These are phyloP conservation scores for Halyomorpha halys DNA, from an alignment of 1,140 invertebrate genomes.

Conservation along the genomic window DNA sequence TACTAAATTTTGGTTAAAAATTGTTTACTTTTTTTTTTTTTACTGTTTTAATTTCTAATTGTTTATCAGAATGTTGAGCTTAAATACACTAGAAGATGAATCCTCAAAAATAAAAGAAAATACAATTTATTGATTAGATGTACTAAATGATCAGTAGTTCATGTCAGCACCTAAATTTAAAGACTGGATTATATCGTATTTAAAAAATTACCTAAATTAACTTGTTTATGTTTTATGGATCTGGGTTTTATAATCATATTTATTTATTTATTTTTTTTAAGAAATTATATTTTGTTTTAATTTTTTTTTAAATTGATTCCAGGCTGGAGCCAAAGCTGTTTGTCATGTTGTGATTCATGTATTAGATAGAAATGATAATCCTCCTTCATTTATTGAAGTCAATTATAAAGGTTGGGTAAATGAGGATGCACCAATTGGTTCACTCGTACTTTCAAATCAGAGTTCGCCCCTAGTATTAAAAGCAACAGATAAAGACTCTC, in stretches of 20 bases:
- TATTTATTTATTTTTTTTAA: no score
- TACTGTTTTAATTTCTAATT: no score
- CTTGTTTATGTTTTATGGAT: neutral
- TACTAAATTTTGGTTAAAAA: no score
- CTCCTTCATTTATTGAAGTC: constrained; percentile 60
- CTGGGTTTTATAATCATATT: neutral
- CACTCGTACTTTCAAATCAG: constrained; percentile 54
- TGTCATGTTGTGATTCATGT: constrained; percentile 65
- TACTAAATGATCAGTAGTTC: no score
- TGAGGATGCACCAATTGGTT: constrained; percentile 58
- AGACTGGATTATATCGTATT: neutral
- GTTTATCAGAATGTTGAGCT: no score
- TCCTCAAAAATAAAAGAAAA: no score
- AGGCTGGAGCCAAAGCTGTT: constrained; percentile 54
- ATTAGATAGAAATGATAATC: constrained; percentile 74
- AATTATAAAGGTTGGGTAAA: constrained; percentile 58
- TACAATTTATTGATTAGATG: no score
- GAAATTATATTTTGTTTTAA: neutral
- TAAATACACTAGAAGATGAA: no score
- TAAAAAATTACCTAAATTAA: neutral
- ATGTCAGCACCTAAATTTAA: no score
- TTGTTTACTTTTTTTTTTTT: no score
- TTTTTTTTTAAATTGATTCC: constrained; percentile 25
- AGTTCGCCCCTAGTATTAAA: constrained; percentile 68
- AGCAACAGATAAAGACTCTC: constrained; percentile 65